Conservation (phyloP, 2,113 vertebrate species). For the Microcebus griseorufus region DNA sequence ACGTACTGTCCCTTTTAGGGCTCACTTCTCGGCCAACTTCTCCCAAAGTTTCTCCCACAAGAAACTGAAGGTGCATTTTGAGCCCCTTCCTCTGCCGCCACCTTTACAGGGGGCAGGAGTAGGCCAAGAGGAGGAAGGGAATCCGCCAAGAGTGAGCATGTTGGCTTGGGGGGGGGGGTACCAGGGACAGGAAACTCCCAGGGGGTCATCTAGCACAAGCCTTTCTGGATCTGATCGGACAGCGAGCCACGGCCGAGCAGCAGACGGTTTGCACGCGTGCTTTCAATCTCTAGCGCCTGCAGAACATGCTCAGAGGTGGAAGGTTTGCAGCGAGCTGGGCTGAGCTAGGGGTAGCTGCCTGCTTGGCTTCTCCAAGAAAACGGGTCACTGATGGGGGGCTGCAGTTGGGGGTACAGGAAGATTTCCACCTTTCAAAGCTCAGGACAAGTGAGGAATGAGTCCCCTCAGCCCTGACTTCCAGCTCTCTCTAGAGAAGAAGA, state of each 20-base stretch:
- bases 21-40: background rate
- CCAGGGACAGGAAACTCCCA: background rate
- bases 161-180: background rate
- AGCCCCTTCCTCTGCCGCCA: background rate
- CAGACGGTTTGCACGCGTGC: background rate
- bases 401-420: too few species aligned
- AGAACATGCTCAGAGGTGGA: background rate
- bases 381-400: background rate
- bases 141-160: fast-evolving
- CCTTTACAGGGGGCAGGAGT: background rate
- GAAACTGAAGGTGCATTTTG: background rate
- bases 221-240: background rate
- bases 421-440: background rate
- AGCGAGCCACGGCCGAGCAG: background rate
- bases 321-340: background rate
- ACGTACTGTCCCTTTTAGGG: background rate
- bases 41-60: background rate
- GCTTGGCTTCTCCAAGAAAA: background rate
- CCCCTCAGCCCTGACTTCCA: background rate
- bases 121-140: background rate
- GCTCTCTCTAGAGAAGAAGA: background rate
- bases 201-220: background rate
- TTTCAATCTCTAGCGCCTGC: background rate
- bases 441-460: background rate
- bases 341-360: fast-evolving